Evolutionary conservation across 2,797 vertebrate genomes (phyloP).

Genomic region (Muscicapa striata): DNA sequence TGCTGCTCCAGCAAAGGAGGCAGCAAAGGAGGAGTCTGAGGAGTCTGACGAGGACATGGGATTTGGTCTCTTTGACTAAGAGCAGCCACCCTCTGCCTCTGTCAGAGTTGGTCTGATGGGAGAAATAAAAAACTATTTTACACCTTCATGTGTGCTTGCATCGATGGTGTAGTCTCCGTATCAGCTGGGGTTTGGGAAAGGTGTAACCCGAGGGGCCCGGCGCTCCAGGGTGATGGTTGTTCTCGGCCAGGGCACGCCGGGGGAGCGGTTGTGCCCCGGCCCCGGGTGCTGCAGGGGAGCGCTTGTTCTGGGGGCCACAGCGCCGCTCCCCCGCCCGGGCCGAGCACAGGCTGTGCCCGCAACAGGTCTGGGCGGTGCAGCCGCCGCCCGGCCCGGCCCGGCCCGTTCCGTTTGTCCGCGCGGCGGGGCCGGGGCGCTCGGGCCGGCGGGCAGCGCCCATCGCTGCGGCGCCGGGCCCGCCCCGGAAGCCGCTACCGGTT

Average conservation of each 20-base stretch:
- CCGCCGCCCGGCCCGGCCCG: too few relatives aligned
- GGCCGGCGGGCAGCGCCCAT: neutral
- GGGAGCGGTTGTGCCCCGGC: neutral
- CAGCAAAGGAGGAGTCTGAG: slow-evolving; percentile 90
- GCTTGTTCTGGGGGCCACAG: neutral
- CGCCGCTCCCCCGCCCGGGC: neutral
- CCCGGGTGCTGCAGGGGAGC: neutral
- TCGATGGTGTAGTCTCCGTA: fast-evolving
- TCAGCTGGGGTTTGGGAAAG: neutral
- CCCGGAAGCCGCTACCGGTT: slow-evolving; percentile 73
- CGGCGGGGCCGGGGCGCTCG: too few relatives aligned
- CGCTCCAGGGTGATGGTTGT: fast-evolving
- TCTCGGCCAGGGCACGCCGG: neutral
- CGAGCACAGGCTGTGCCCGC: neutral
- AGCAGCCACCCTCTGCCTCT: neutral
- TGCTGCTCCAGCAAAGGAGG: slow-evolving; percentile 74
- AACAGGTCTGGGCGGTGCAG: neutral
- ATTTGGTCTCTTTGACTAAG: slow-evolving; percentile 93
- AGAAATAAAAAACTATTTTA: slow-evolving; percentile 47
- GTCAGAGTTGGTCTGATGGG: neutral
- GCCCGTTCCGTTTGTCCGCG: fast-evolving
- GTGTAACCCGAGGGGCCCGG: fast-evolving
- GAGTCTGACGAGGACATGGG: slow-evolving; percentile 95
- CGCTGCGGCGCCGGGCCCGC: neutral
- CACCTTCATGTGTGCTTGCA: neutral